Evolutionary conservation across 2,888 invertebrate species (phyloP), one percentile per base, ranked within the genome.

Genomic region (Dendrolimus houi): DNA sequence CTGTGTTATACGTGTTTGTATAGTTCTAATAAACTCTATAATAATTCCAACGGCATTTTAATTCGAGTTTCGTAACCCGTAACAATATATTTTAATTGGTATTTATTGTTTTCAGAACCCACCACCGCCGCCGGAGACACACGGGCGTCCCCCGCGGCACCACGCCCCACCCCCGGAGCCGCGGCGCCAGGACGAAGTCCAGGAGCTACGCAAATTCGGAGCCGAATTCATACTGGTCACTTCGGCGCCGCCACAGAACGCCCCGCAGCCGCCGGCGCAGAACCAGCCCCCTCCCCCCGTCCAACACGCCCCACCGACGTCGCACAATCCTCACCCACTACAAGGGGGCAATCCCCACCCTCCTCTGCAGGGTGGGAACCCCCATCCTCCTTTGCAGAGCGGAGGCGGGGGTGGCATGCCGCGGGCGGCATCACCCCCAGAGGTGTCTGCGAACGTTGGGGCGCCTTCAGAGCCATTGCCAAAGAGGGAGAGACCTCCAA

Each of bases 161-260:
- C 83, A 80, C 71, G 77, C 77, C 58, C 79, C 81, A 56, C 78
- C 47, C 0, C 12, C 77, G 6, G 80, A 79, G 54, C 70, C 74
- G 2, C 64, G 87, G 7, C 61, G 86, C 0, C 84, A 81, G 64
- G 87, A 88, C 53, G 84, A 88, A 56, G 82, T 87, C 17, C 85
- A 85, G 82, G 96, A 96, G 60, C 79, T 97, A 58, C 93, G 96
- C 64, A 95, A 95, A 74, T 97, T 97, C 80, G 93, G 94, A 0
- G 92, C 94, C 69, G 96, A 96, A 66, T 97, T 96, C 83, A 95
- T 96, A 83, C 75, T 97, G 75, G 84, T 83, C 62, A 63, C 77
- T 41, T 85, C 89, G 1, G 87, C 91, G 2, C 78, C 75, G 61
- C 75, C 71, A 58, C 70, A 66, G 60, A 66, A 68, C 63, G 52